Conservation (phyloP, 2,797 vertebrate genomes). For the Percopsis omiscomaycus region DNA sequence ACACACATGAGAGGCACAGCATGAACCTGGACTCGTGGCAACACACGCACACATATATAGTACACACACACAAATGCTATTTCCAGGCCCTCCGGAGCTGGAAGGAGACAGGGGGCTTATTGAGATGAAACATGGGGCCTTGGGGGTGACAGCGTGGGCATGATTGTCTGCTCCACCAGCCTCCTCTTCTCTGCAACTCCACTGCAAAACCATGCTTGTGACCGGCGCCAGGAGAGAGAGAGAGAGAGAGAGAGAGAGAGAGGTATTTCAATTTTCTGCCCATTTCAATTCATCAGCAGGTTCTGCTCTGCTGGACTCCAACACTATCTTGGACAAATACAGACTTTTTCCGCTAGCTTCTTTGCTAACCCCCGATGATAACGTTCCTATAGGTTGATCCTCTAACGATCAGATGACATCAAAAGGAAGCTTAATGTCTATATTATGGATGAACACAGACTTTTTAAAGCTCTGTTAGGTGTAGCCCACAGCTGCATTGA, state of each 20-base stretch:
- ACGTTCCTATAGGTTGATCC: conserved; percentile 22
- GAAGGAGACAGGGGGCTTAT: conserved; percentile 66
- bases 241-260: neutral
- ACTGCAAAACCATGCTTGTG: conserved; percentile 45
- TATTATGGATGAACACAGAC: conserved; percentile 9
- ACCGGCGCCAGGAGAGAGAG: conserved; percentile 22
- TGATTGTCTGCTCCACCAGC: conserved; percentile 64
- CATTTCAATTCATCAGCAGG: conserved; percentile 57
- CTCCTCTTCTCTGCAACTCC: conserved; percentile 41
- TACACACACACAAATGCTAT: conserved; percentile 50
- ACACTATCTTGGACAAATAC: conserved; percentile 39
- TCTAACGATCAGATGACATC: conserved; percentile 14
- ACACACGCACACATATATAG: conserved; percentile 23
- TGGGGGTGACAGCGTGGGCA: conserved; percentile 64
- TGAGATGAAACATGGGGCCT: conserved; percentile 70
- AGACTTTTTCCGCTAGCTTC: conserved; percentile 44
- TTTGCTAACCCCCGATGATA: conserved; percentile 32
- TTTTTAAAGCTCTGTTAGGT: neutral
- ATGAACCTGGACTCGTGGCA: conserved; percentile 12
- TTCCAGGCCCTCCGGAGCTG: conserved; percentile 46
- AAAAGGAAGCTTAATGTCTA: conserved; percentile 3
- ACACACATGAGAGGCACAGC: neutral
- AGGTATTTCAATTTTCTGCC: conserved; percentile 49
- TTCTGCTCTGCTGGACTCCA: conserved; percentile 41
- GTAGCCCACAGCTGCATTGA: neutral